These are phyloP conservation scores for Dasypogon diadema DNA, from an alignment of 2,888 invertebrate species.

Conservation along the genomic window DNA sequence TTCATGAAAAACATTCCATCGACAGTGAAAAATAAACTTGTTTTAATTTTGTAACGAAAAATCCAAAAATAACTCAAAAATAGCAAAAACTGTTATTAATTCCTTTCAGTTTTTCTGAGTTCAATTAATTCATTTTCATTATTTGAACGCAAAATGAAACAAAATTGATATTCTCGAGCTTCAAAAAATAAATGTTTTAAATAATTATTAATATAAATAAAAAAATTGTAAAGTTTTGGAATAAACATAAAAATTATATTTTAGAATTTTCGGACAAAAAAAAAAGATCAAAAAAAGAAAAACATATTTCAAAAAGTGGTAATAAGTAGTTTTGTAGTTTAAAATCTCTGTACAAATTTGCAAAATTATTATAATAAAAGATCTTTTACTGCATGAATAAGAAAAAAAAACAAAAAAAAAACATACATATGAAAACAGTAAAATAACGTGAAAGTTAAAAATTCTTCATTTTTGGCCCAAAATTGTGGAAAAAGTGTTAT, in stretches of 20 bases:
- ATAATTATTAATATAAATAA: constrained; percentile 41
- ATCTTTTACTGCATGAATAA: constrained; percentile 53
- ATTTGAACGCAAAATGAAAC: constrained; percentile 8
- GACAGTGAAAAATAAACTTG: constrained; percentile 13
- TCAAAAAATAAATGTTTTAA: constrained; percentile 48
- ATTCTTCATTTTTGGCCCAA: background rate
- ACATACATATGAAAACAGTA: background rate
- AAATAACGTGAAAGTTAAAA: constrained; percentile 5
- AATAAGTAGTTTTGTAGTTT: constrained; percentile 50
- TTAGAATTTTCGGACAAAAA: constrained; percentile 45
- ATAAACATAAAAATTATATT: constrained; percentile 46
- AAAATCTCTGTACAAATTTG: constrained; percentile 51
- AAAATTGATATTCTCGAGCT: constrained; percentile 50
- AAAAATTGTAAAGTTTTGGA: constrained; percentile 41
- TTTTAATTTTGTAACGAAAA: constrained; percentile 10
- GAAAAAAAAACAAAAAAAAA: constrained; percentile 15
- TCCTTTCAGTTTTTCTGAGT: background rate
- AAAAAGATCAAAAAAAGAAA: constrained; percentile 26
- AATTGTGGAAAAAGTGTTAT: background rate
- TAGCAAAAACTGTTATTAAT: background rate
- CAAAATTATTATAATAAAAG: constrained; percentile 52
- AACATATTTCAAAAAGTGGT: constrained; percentile 25
- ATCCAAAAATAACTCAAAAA: constrained; percentile 36
- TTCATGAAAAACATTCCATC: constrained; percentile 28
- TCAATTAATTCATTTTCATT: background rate